Evolutionary conservation across 35 echinoderm and acorn worm genomes (phyloP), one percentile per base, ranked within the genome.

Genomic region (Ophiothrix spiculata): DNA sequence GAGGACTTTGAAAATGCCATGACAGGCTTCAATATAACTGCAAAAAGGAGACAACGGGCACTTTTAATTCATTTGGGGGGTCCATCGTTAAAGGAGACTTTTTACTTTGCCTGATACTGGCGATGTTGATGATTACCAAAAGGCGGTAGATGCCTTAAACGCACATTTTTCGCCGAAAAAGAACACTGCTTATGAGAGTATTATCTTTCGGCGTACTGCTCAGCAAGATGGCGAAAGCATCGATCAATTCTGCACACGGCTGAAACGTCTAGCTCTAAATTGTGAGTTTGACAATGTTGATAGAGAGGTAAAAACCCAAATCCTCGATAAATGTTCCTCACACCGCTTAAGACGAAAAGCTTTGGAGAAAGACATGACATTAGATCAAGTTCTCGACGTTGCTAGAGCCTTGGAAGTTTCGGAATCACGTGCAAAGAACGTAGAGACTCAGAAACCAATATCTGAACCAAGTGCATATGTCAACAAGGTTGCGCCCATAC

Each of bases 211-310:
- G 16, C 46, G 78, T 16, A 49, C 84, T 2, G 89, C 56, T 19
- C 93, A 96, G 46, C 36, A 92, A 36, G 75, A 74, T 31, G 54
- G 77, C 28, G 86, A 89, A 56, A 86, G 56, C 35, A 77, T 96
- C 6, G 86, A 88, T 54, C 86, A 92, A 46, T 96, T 75, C 34
- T 86, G 83, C 40, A 86, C 88, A 0, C 23, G 90, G 39, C 64
- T 88, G 25, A 31, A 90, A 23, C 35, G 36, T 79, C 75, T 85
- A 33, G 86, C 89, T 3, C 54, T 63, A 34, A 87, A 81, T 15
- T 95, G 93, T 87, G 40, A 95, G 17, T 95, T 91, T 73, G 16
- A n/a, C 38, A 79, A 91, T 35, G 21, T 78, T 1, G 84, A 90
- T 0, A 37, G 84, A 32, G 39, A 79, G 1, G n/a, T n/a, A n/a